Conservation (phyloP, 2,113 vertebrate species). For the Gymnorhina tibicen region DNA sequence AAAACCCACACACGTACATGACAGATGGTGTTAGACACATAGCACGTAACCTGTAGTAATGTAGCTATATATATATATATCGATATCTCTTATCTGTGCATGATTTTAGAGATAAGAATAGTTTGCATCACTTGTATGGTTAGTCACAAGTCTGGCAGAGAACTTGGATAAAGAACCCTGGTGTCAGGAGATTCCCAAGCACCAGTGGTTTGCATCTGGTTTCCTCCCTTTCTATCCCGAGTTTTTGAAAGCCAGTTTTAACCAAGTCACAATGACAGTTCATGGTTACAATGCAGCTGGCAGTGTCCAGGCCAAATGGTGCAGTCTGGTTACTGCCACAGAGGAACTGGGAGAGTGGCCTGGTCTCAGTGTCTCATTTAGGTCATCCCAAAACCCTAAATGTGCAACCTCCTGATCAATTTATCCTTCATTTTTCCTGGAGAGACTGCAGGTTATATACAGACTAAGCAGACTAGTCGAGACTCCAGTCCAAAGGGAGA, state of each 20-base stretch:
- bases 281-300: background rate
- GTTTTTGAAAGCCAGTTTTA: background rate
- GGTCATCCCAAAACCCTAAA: background rate
- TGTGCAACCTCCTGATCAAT: background rate
- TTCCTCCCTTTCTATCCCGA: background rate
- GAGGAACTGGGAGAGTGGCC: background rate
- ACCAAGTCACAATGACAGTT: background rate
- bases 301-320: background rate
- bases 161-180: background rate
- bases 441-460: background rate
- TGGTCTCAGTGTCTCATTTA: background rate
- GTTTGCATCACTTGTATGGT: background rate
- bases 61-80: background rate
- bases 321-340: background rate
- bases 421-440: background rate
- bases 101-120: constrained; percentile 2
- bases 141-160: constrained; percentile 2
- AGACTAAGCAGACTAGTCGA: background rate
- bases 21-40: constrained; percentile 39
- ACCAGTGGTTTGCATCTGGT: background rate
- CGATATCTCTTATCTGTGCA: background rate
- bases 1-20: background rate
- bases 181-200: background rate
- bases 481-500: background rate
- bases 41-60: background rate